These are phyloP conservation scores for Dinocampus coccinellae DNA, from an alignment of 2,888 invertebrate species.

Conservation along the genomic window DNA sequence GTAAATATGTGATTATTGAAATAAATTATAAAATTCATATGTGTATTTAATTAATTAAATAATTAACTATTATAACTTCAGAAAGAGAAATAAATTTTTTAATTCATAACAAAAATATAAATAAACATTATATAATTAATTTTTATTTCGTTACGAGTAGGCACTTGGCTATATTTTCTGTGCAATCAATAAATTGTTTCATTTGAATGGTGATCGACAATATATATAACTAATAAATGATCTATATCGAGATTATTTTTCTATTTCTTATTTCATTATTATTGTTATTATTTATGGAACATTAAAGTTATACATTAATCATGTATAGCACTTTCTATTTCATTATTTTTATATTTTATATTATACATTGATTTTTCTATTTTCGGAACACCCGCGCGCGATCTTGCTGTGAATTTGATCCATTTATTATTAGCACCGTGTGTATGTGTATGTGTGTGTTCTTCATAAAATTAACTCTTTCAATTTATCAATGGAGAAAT, in stretches of 20 bases:
- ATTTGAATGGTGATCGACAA: not conserved
- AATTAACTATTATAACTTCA: not conserved
- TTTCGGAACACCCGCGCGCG: no score
- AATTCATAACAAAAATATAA: no score
- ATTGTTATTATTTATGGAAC: no score
- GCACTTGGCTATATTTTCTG: constrained; percentile 66
- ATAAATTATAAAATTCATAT: not conserved
- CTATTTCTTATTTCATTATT: no score
- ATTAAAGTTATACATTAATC: no score
- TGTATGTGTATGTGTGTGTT: not conserved
- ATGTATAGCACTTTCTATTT: no score
- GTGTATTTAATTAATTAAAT: not conserved
- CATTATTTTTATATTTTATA: no score
- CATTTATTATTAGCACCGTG: not conserved
- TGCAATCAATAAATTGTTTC: not conserved
- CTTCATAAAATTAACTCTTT: not conserved
- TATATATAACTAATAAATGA: not conserved
- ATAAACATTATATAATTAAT: no score
- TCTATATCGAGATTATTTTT: no score
- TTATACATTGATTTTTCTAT: no score
- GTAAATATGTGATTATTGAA: not conserved
- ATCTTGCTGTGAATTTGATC: not conserved
- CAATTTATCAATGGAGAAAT: no score
- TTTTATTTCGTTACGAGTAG: constrained; percentile 62
- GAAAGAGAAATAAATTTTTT: no score